These are phyloP conservation scores for Hyppa rectilinea DNA, from an alignment of 2,888 invertebrate species.

Conservation along the genomic window DNA sequence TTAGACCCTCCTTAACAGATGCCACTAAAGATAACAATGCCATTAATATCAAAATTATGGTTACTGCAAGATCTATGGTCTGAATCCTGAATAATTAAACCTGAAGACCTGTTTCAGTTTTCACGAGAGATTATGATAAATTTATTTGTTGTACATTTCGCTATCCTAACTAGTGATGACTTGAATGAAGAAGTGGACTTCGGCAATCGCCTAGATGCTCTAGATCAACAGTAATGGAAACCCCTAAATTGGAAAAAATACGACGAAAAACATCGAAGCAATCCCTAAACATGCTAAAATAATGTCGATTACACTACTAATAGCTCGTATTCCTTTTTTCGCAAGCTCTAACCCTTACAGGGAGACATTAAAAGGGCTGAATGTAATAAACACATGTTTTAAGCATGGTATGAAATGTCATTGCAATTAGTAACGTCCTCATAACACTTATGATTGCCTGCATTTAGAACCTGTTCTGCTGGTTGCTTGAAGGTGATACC, in stretches of 20 bases:
- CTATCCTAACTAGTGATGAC: neutral
- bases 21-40: slow-evolving; percentile 31
- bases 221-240: neutral
- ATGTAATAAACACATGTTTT: slow-evolving; percentile 44
- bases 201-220: too few species aligned
- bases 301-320: neutral
- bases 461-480: slow-evolving; percentile 78
- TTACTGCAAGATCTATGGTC: slow-evolving; percentile 7
- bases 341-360: slow-evolving; percentile 13
- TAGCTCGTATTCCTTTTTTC: neutral
- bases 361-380: slow-evolving; percentile 23
- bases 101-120: slow-evolving; percentile 10
- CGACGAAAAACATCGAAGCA: neutral
- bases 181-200: neutral
- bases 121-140: slow-evolving; percentile 1
- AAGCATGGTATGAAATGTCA: slow-evolving; percentile 68
- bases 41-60: slow-evolving; percentile 42
- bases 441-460: slow-evolving; percentile 75
- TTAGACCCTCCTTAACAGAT: slow-evolving; percentile 29
- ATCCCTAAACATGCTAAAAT: slow-evolving; percentile 8
- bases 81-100: slow-evolving; percentile 21
- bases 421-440: slow-evolving; percentile 76
- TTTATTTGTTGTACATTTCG: neutral
- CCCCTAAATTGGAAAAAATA: neutral
- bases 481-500: slow-evolving; percentile 76